phyloP scores from a whole-genome alignment of 1,140 invertebrate species.

The Aphis craccivora region DNA sequence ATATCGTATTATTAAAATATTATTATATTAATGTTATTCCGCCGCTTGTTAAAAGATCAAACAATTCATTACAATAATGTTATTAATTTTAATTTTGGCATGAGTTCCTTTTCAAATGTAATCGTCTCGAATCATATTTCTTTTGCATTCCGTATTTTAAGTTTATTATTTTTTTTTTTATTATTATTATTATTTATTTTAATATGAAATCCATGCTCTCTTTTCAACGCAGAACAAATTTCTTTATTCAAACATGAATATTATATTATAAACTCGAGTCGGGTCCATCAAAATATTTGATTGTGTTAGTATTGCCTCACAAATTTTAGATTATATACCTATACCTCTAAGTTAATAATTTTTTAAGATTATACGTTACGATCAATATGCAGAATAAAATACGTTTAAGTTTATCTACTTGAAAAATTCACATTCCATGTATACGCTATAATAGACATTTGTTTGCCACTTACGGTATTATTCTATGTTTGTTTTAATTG shows the following conservation, averaged over 20 bases:
- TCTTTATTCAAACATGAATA: not conserved
- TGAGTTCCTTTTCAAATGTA: slow-evolving; percentile 15
- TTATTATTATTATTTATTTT: not conserved
- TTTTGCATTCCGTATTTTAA: not conserved
- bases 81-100: slow-evolving; percentile 19
- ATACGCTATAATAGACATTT: not conserved
- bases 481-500: not conserved
- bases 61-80: slow-evolving; percentile 13
- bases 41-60: not conserved
- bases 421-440: not conserved
- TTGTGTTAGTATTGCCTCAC: not conserved
- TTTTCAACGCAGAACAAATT: slow-evolving; percentile 1
- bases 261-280: not conserved
- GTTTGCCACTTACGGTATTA: not conserved
- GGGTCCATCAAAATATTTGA: not conserved
- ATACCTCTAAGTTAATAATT: not conserved
- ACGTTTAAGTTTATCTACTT: not conserved
- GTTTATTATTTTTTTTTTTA: not conserved
- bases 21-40: not conserved
- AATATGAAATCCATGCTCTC: not conserved
- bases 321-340: not conserved
- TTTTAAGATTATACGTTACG: not conserved
- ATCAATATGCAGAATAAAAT: not conserved
- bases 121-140: not conserved
- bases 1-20: slow-evolving; percentile 15